These are phyloP conservation scores for Lasioglossum baleicum DNA, from an alignment of 1,140 invertebrate genomes.

Conservation along the genomic window DNA sequence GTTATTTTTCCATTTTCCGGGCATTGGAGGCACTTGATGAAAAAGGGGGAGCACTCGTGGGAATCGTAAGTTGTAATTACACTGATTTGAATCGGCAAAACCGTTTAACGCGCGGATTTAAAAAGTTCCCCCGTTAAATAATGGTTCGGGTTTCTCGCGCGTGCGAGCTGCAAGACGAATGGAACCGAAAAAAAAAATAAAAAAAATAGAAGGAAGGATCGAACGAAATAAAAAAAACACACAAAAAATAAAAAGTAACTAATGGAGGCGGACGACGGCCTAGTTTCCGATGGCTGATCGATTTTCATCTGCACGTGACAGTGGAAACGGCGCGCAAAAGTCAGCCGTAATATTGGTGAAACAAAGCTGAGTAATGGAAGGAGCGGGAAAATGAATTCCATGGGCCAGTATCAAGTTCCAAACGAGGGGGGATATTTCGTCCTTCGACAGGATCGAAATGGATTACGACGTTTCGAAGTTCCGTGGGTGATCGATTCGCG, in stretches of 20 bases:
- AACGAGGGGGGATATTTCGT: conserved; percentile 47
- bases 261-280: conserved; percentile 20
- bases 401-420: conserved; percentile 53
- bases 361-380: conserved; percentile 61
- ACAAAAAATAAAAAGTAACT: background rate
- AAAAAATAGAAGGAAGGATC: no score
- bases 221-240: background rate
- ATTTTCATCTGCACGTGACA: conserved; percentile 35
- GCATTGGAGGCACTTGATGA: background rate
- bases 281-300: conserved; percentile 37
- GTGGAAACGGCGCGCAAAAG: conserved; percentile 48
- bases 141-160: conserved; percentile 26
- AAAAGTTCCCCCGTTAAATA: conserved; percentile 10
- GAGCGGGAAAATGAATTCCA: conserved; percentile 58
- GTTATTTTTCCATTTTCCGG: conserved; percentile 1
- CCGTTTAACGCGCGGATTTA: background rate
- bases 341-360: conserved; percentile 47
- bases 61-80: conserved; percentile 14
- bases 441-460: conserved; percentile 62
- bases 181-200: background rate
- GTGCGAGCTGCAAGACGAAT: conserved; percentile 9
- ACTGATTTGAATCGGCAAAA: conserved; percentile 1
- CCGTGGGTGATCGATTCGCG: conserved; percentile 35
- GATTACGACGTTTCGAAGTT: conserved; percentile 52
- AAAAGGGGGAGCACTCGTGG: background rate